Percentiles rank a stretch among this genome's conserved stretches.
These are phyloP conservation scores for Leucophenga varia DNA, from an alignment of 1,140 invertebrate genomes.

Conservation along the genomic window DNA sequence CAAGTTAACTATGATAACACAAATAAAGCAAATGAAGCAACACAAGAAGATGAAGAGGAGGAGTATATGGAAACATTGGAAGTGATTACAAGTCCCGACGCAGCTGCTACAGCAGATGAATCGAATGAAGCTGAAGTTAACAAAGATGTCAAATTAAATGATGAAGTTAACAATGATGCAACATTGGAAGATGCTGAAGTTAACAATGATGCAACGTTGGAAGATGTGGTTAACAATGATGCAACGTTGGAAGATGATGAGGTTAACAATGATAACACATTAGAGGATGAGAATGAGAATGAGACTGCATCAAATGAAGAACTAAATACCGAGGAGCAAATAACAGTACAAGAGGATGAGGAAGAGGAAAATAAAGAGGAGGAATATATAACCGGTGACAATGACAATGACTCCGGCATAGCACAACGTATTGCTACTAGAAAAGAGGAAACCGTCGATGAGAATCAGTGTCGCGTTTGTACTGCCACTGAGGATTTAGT, in stretches of 20 bases:
- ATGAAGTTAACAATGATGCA: slow-evolving; percentile 3
- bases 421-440: no score
- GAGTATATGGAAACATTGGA: slow-evolving; percentile 4
- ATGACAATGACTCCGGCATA: no score
- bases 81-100: not conserved
- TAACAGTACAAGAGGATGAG: not conserved
- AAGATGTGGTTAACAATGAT: slow-evolving; percentile 7
- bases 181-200: not conserved
- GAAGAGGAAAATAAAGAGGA: slow-evolving; percentile 4
- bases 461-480: slow-evolving; percentile 52
- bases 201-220: not conserved
- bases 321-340: not conserved
- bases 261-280: slow-evolving; percentile 31
- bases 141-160: slow-evolving; percentile 12
- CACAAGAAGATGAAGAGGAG: slow-evolving; percentile 7
- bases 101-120: not conserved
- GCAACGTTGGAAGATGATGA: slow-evolving; percentile 14
- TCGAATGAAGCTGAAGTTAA: slow-evolving; percentile 14
- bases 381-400: no score
- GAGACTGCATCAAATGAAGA: not conserved
- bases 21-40: not conserved
- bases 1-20: slow-evolving; percentile 6
- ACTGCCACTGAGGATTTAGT: slow-evolving; percentile 35
- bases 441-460: slow-evolving; percentile 39
- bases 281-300: not conserved